A percentile compares a stretch with the other conserved stretches of the same genome.
Conservation (phyloP, 2,113 vertebrate species). For the Burhinus oedicnemus region DNA sequence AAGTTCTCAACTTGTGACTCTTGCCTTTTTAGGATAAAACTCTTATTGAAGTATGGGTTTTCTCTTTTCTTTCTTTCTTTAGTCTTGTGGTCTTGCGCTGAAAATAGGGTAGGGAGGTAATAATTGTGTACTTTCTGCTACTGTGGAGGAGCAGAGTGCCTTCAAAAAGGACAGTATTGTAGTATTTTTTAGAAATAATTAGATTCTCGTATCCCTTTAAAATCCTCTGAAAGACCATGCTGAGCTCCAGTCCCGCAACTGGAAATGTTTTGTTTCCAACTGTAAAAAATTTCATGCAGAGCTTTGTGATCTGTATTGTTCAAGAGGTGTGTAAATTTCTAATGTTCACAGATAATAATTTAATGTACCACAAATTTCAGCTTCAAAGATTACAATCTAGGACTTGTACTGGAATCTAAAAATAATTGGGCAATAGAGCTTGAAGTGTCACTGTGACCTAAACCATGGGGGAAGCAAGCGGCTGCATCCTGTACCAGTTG, state of each 20-base stretch:
- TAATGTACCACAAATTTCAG: not conserved
- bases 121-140: not conserved
- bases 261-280: not conserved
- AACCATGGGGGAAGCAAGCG: not conserved
- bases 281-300: not conserved
- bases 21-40: not conserved
- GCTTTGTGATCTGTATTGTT: not conserved
- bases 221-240: not conserved
- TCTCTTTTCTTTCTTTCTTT: not conserved
- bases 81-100: not conserved
- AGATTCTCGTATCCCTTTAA: not conserved
- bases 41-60: not conserved
- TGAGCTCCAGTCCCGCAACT: not conserved
- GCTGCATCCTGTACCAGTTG: not conserved
- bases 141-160: not conserved
- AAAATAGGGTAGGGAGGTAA: not conserved
- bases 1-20: not conserved
- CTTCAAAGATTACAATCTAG: not conserved
- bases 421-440: not conserved
- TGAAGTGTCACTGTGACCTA: not conserved
- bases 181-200: not conserved
- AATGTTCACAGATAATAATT: not conserved
- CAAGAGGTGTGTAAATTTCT: not conserved
- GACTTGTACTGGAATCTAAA: not conserved
- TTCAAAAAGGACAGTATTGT: not conserved